Evolutionary conservation across 2,797 vertebrate genomes (phyloP), one percentile per base, ranked within the genome.

Genomic region (Kryptopterus vitreolus): DNA sequence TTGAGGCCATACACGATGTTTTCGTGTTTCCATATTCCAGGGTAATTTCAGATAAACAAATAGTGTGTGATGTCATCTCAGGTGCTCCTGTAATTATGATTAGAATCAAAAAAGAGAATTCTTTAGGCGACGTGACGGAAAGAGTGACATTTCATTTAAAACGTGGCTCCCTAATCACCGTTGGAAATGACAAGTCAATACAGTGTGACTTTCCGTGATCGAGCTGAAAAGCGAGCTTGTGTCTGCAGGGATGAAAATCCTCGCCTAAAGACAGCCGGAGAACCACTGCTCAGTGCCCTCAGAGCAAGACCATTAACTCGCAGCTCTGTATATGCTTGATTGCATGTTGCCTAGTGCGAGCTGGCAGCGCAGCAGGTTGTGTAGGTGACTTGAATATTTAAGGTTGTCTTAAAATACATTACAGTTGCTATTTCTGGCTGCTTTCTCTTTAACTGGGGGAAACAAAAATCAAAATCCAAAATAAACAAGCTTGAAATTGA

Each of bases 311-410:
- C 52, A 73, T 58, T 58, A 58, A 9, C 35, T 20, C n/a, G 18
- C 8, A 74, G 55, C 71, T 26, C n/a, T 20, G 38, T 43, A 20
- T 58, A 74, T 20, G 55, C 53, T 58, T 59, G 71, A 74, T 74
- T 74, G 55, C 71, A 26, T 29, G 55, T 33, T 53, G 50, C 48
- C 50, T 33, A 53, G 50, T 8, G 50, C 5, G 4, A 43, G 15
- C 35, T 20, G 35, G 33, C 58, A 33, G 12, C 1, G n/a, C n/a
- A 20, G 35, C 15, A 58, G 35, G 35, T 43, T 43, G n/a, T 59
- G 71, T 59, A 74, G 55, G 71, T 74, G 55, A 74, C 55, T 43
- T 59, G 55, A 33, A 74, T 74, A 24, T 74, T 38, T 43, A 73
- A 43, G 9, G 33, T 16, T 58, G 0, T 46, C 22, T 20, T 9